A percentile compares a stretch with the other conserved stretches of the same genome.
Evolutionary conservation across 2,113 vertebrate species (phyloP).

Genomic region (Elgaria multicarinata): DNA sequence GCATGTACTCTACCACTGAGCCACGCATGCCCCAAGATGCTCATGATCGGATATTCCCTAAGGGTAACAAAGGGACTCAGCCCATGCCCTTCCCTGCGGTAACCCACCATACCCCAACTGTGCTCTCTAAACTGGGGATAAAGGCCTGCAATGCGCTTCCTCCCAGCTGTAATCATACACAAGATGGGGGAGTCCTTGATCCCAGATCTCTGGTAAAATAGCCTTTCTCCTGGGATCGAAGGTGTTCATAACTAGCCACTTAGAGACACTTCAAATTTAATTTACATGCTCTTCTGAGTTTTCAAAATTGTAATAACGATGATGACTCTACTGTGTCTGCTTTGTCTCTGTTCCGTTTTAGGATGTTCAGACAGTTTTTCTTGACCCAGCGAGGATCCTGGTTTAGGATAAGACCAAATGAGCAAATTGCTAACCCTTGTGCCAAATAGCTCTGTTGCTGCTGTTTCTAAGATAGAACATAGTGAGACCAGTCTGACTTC

Average conservation of each 20-base stretch:
- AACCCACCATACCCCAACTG: background rate
- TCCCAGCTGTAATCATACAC: background rate
- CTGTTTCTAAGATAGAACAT: background rate
- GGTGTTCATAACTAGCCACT: background rate
- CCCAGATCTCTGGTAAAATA: too few species aligned
- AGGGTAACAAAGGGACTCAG: too few species aligned
- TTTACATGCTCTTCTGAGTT: background rate
- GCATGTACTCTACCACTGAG: too few species aligned
- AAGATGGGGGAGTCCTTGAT: background rate
- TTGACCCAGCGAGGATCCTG: background rate
- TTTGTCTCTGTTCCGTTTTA: background rate
- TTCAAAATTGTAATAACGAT: background rate
- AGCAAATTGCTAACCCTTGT: background rate
- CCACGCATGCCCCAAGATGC: too few species aligned
- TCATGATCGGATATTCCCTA: background rate
- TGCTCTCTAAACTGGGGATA: background rate
- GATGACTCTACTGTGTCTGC: background rate
- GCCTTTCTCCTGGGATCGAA: background rate
- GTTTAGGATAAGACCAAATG: background rate
- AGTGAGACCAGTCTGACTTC: background rate
- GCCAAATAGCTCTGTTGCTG: background rate
- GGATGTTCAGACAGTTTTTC: background rate
- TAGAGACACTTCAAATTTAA: too few species aligned
- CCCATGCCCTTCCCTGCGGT: background rate
- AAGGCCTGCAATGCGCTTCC: background rate